Evolutionary conservation across 2,888 invertebrate species (phyloP), one percentile per base, ranked within the genome.

Genomic region (Cephonodes hylas): DNA sequence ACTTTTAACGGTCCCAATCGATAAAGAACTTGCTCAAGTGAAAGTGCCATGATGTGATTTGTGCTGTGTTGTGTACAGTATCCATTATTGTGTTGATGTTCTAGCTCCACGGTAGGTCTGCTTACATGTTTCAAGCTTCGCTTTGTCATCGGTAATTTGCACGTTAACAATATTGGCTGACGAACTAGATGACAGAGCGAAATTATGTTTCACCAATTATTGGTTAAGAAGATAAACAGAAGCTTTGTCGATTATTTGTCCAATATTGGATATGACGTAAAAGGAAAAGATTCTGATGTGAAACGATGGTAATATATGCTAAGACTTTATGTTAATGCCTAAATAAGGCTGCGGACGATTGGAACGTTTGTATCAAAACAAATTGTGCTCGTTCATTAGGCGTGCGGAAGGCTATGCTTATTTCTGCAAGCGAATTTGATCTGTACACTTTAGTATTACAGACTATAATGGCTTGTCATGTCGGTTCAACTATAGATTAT

Each of bases 21-120:
- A 85, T 67, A 81, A 76, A 86, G 85, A 83, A 84, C 85, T 82
- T 80, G 76, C 63, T 65, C 71, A 66, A 89, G 89, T 89, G 88
- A 89, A 88, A 89, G 89, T 89, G 85, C 73, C 72, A 75, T 74
- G 71, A 77, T 78, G 77, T 80, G 74, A 74, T 76, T 69, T 80
- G 79, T 74, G 73, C 69, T 73, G 75, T 79, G 79, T 71, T 75
- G 70, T 72, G 64, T 63, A 31, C 22, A 20, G 5, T 60, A 22
- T 42, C 25, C 60, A 42, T 31, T 60, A 38, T 53, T 53, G 10
- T 42, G 15, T 10, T 38, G 13, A 20, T 53, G 31, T 31, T 23
- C 25, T 46, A n/a, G 31, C 53, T 31, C 18, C 8, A 31, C 10
- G 27, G 18, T 27, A 53, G 27, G 53, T 53, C 23, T 46, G 25